These are phyloP conservation scores for Proctacanthus coquilletti DNA, from an alignment of 1,140 invertebrate genomes.

Conservation along the genomic window DNA sequence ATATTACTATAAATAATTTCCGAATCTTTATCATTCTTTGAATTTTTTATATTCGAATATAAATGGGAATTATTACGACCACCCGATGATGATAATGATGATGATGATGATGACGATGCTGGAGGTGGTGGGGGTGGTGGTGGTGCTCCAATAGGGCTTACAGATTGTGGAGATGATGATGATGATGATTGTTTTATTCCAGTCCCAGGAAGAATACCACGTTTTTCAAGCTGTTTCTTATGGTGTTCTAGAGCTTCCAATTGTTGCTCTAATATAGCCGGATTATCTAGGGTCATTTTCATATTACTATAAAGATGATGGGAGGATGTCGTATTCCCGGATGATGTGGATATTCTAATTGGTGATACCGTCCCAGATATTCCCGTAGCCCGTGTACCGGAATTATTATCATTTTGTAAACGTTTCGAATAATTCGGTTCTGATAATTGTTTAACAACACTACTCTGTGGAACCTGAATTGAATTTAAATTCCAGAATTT, in stretches of 20 bases:
- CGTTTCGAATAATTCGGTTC: slow-evolving; percentile 32
- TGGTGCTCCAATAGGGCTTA: too few species aligned
- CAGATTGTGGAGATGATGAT: too few species aligned
- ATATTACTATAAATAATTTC: too few species aligned
- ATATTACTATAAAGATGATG: slow-evolving; percentile 5
- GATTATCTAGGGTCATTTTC: slow-evolving; percentile 22
- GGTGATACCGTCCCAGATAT: background rate
- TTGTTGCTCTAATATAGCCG: slow-evolving; percentile 22
- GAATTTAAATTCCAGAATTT: too few species aligned
- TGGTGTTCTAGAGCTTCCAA: slow-evolving; percentile 24
- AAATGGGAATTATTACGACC: too few species aligned
- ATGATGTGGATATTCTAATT: background rate
- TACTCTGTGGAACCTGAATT: slow-evolving; percentile 18
- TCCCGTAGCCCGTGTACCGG: slow-evolving; percentile 2
- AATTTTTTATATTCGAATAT: too few species aligned
- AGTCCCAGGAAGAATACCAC: slow-evolving; percentile 15
- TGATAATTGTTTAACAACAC: slow-evolving; percentile 22
- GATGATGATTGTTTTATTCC: too few species aligned
- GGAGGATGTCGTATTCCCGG: background rate
- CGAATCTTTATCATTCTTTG: too few species aligned
- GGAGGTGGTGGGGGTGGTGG: too few species aligned
- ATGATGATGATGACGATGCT: too few species aligned
- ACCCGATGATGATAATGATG: too few species aligned
- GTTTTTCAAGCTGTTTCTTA: slow-evolving; percentile 25
- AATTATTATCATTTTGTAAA: slow-evolving; percentile 11